Percentiles rank a stretch among this genome's conserved stretches.
Evolutionary conservation across 2,888 invertebrate genomes (phyloP).

Genomic region (Crepidodera aurea): DNA sequence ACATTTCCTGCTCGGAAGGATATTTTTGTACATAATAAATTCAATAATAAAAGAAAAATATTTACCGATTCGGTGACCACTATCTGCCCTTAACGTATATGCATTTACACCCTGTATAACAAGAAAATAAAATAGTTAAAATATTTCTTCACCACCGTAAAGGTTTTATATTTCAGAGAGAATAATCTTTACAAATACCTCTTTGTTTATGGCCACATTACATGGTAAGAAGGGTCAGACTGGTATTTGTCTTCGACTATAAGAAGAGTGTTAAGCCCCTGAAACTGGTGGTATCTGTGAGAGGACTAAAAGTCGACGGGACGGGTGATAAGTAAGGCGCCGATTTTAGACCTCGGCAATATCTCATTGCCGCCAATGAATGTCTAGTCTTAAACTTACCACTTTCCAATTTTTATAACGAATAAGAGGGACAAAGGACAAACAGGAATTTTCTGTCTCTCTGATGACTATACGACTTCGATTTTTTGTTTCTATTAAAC

Average conservation of each 20-base stretch:
- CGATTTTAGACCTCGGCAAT: constrained; percentile 49
- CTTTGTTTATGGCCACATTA: not conserved
- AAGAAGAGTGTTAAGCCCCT: not conserved
- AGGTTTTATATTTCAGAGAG: not conserved
- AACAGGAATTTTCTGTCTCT: too few species aligned
- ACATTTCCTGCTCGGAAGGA: too few species aligned
- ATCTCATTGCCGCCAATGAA: constrained; percentile 30
- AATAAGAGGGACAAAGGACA: too few species aligned
- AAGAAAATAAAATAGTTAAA: too few species aligned
- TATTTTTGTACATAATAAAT: too few species aligned
- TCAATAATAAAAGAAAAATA: too few species aligned
- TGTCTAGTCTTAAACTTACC: constrained; percentile 13
- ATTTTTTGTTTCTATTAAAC: too few species aligned
- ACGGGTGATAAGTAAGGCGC: constrained; percentile 49
- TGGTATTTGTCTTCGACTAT: not conserved
- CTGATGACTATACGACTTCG: too few species aligned
- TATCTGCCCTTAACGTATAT: too few species aligned
- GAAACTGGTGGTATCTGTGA: constrained; percentile 1
- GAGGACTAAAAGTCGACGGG: not conserved
- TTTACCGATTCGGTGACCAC: too few species aligned
- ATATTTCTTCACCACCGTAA: too few species aligned
- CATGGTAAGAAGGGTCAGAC: not conserved
- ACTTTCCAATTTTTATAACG: not conserved
- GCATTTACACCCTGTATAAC: too few species aligned
- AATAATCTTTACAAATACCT: not conserved